phyloP scores from a whole-genome alignment of 2,113 vertebrate genomes.

The Puffinus mauretanicus region DNA sequence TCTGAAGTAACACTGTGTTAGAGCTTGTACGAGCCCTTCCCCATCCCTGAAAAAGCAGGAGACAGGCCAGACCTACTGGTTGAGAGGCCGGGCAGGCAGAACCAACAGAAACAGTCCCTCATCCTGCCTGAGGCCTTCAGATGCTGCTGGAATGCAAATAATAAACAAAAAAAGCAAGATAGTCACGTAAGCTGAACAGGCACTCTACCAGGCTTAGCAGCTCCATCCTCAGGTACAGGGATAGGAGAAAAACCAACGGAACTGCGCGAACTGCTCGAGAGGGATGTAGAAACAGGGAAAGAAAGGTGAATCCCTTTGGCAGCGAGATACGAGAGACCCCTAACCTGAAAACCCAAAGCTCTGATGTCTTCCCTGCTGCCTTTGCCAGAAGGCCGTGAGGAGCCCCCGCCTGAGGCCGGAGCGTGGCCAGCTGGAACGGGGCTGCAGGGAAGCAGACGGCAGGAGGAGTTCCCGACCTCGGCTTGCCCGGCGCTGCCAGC shows the following conservation, averaged over 20 bases:
- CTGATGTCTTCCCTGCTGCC: neutral
- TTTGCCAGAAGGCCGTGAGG: neutral
- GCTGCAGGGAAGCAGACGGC: neutral
- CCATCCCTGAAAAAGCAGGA: neutral
- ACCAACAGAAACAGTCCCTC: neutral
- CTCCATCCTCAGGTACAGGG: neutral
- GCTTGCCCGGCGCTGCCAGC: neutral
- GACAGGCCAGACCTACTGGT: neutral
- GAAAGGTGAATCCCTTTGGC: neutral
- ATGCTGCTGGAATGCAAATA: neutral
- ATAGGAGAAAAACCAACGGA: neutral
- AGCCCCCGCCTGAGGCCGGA: neutral
- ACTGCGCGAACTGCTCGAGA: neutral
- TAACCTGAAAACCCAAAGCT: neutral
- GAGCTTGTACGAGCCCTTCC: neutral
- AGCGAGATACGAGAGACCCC: neutral
- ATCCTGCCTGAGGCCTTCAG: neutral
- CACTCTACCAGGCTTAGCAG: neutral
- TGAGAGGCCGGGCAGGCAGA: neutral
- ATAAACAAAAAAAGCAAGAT: neutral
- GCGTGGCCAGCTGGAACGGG: neutral
- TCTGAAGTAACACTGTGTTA: neutral
- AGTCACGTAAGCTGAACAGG: neutral
- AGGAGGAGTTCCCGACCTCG: neutral
- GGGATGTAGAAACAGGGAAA: neutral